These are phyloP conservation scores for Heterotis niloticus DNA, from an alignment of 2,113 vertebrate species.

Conservation along the genomic window DNA sequence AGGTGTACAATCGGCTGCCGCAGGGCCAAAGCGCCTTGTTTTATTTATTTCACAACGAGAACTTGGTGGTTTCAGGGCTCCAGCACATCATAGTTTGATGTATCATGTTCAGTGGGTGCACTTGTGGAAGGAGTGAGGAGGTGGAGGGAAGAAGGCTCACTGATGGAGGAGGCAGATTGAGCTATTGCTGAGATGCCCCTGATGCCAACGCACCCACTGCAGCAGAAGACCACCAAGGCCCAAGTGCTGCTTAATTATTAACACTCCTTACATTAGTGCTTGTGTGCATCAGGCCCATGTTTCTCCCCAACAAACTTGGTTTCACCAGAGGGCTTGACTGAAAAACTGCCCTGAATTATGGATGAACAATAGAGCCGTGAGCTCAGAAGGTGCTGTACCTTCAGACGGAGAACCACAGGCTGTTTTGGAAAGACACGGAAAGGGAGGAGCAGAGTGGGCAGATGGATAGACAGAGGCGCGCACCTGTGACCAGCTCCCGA, in stretches of 20 bases:
- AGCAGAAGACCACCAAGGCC: background rate
- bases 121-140: background rate
- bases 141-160: background rate
- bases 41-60: no score
- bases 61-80: no score
- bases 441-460: no score
- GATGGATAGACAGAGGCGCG: constrained; percentile 31
- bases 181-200: background rate
- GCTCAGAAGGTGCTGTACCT: background rate
- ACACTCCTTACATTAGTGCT: background rate
- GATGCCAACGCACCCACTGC: background rate
- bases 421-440: no score
- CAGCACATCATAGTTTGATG: no score
- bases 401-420: no score
- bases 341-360: background rate
- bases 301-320: background rate
- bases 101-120: background rate
- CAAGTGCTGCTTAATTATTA: background rate
- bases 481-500: constrained; percentile 92
- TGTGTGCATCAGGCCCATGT: background rate
- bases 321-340: background rate
- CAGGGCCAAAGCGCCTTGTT: no score
- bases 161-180: background rate
- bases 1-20: no score
- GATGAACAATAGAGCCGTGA: background rate